Evolutionary conservation across 2,797 vertebrate species (phyloP), one percentile per base, ranked within the genome.

Genomic region (Acrocephalus scirpaceus): DNA sequence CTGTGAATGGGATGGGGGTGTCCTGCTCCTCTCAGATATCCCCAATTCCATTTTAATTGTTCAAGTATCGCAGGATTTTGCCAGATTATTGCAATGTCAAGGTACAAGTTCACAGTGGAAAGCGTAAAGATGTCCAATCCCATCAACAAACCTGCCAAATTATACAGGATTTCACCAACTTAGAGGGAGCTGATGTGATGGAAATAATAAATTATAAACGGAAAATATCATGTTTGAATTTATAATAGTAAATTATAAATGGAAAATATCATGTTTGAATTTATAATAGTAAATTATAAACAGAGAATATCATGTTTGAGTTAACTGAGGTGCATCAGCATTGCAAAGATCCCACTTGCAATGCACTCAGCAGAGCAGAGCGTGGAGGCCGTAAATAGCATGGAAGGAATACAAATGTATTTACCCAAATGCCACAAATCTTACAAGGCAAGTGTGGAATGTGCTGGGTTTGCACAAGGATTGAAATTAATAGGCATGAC

Each of bases 401-500:
- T 94, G 92, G 88, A 92, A 97, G 88, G 71, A 96, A 96, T 47
- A 94, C 91, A 94, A 94, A 97, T 95, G 67, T 92, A 92, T 97
- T 96, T 86, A 62, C 65, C 76, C 89, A 96, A 74, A 95, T 69
- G 81, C 75, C 94, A 94, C 79, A 87, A 29, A 87, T 93, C 88
- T 88, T 83, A 85, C 83, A 64, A 84, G 83, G 51, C 53, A 26
- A 84, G 64, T 72, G 56, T 29, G 91, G 90, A 96, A 96, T 57
- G 42, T 82, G 90, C 92, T 96, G 78, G 66, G 45, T 94, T 96
- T 88, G 87, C 92, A 97, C 87, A 72, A 93, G 95, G 96, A 96
- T 93, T 96, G 92, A 96, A 97, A 97, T 98, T 93, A 97, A 96
- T 95, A 95, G 95, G 75, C 34, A 17, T 96, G 96, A 97, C 97